Conservation (phyloP, 2,797 vertebrate species). For the Betta splendens region DNA sequence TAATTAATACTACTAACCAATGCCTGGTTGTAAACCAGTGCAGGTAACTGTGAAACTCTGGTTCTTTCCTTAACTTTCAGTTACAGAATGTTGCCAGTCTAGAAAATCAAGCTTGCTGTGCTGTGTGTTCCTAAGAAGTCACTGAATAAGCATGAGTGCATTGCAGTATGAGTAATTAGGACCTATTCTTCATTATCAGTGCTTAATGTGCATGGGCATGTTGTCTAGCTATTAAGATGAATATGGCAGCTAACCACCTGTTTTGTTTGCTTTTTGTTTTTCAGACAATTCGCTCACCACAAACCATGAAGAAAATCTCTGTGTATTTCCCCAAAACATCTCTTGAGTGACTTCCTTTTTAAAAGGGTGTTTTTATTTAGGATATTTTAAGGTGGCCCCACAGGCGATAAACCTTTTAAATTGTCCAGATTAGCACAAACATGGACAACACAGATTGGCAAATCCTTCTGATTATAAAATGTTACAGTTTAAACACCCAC, state of each 20-base stretch:
- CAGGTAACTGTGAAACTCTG: background rate
- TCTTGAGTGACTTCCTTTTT: conserved; percentile 72
- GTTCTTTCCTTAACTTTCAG: background rate
- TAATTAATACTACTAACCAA: background rate
- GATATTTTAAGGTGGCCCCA: conserved; percentile 23
- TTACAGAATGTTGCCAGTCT: conserved; percentile 28
- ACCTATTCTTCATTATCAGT: background rate
- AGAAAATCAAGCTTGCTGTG: conserved; percentile 14
- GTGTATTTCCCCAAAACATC: conserved; percentile 87
- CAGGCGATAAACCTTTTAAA: conserved; percentile 1
- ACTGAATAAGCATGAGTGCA: background rate
- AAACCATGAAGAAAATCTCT: conserved; percentile 93
- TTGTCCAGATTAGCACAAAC: background rate
- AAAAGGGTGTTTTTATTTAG: conserved; percentile 24
- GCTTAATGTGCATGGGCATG: background rate
- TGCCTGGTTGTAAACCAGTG: background rate
- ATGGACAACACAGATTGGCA: conserved; percentile 2
- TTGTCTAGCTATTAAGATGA: background rate
- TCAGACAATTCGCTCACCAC: conserved; percentile 73
- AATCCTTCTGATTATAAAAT: conserved; percentile 21
- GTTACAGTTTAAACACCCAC: conserved; percentile 17
- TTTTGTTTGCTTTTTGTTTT: conserved; percentile 36
- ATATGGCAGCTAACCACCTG: background rate
- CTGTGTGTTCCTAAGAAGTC: background rate
- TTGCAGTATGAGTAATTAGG: background rate